A percentile compares a stretch with the other conserved stretches of the same genome.
phyloP scores from a whole-genome alignment of 2,797 vertebrate genomes.

The Sebastes variabilis region DNA sequence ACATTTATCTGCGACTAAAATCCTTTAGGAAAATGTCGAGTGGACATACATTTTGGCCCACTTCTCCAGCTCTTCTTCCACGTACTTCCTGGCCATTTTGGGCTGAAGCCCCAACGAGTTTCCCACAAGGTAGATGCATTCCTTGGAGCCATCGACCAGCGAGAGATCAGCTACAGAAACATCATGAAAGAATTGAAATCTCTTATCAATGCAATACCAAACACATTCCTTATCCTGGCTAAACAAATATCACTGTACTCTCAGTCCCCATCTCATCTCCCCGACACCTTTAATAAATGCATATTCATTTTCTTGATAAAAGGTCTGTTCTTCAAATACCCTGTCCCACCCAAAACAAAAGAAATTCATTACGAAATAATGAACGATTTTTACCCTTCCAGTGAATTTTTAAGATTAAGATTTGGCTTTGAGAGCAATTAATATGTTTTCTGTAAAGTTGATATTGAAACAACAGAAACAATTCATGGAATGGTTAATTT shows the following conservation, averaged over 20 bases:
- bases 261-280: background rate
- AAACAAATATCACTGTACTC: background rate
- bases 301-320: background rate
- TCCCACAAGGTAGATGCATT: slow-evolving; percentile 89
- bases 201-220: background rate
- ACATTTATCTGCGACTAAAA: background rate
- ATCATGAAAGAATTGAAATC: background rate
- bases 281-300: background rate
- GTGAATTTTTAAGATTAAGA: background rate
- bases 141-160: slow-evolving; percentile 83
- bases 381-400: background rate
- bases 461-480: background rate
- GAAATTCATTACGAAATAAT: too few species aligned
- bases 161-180: slow-evolving; percentile 82
- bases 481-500: background rate
- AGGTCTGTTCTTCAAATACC: background rate
- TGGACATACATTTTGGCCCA: slow-evolving; percentile 89
- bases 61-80: slow-evolving; percentile 93
- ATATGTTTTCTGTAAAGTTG: background rate
- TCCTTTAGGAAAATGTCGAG: fast-evolving
- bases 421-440: background rate
- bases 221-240: background rate
- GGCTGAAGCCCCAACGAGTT: slow-evolving; percentile 95
- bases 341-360: background rate
- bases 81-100: slow-evolving; percentile 83